A percentile compares a stretch with the other conserved stretches of the same genome.
These are phyloP conservation scores for Nestor notabilis DNA, from an alignment of 2,113 vertebrate genomes.

Conservation along the genomic window DNA sequence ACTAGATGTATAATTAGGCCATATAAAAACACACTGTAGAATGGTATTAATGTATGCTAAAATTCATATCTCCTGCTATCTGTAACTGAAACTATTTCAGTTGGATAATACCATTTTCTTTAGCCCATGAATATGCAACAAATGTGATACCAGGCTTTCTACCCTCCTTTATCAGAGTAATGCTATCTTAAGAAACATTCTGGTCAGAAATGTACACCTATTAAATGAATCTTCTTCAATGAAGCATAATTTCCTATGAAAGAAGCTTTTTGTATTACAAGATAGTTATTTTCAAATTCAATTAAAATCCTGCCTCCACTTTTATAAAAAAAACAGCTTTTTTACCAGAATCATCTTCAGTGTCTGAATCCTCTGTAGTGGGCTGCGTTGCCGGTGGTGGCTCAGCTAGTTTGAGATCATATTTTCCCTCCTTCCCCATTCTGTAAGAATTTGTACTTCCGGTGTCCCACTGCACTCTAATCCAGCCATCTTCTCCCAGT, in stretches of 20 bases:
- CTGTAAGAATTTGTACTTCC: slow-evolving; percentile 98
- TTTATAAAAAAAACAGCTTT: not conserved
- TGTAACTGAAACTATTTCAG: not conserved
- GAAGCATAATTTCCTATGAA: not conserved
- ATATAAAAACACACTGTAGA: not conserved
- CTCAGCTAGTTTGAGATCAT: slow-evolving; percentile 94
- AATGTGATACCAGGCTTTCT: not conserved
- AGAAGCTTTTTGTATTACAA: not conserved
- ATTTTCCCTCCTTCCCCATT: slow-evolving; percentile 99
- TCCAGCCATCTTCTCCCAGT: slow-evolving; percentile 97
- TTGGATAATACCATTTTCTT: not conserved
- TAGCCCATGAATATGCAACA: not conserved
- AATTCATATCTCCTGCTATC: not conserved
- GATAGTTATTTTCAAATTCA: not conserved
- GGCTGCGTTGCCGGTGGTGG: slow-evolving; percentile 85
- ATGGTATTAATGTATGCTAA: not conserved
- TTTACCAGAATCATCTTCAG: slow-evolving; percentile 94
- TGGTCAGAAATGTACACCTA: not conserved
- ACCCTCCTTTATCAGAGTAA: not conserved
- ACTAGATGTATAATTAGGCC: not conserved
- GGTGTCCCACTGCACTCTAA: slow-evolving; percentile 97
- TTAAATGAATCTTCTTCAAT: not conserved
- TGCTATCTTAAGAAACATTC: not conserved
- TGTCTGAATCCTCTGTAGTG: slow-evolving; percentile 90
- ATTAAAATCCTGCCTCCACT: not conserved